These are phyloP conservation scores for Sebastes hubbsi DNA, from an alignment of 2,797 vertebrate species.

Conservation along the genomic window DNA sequence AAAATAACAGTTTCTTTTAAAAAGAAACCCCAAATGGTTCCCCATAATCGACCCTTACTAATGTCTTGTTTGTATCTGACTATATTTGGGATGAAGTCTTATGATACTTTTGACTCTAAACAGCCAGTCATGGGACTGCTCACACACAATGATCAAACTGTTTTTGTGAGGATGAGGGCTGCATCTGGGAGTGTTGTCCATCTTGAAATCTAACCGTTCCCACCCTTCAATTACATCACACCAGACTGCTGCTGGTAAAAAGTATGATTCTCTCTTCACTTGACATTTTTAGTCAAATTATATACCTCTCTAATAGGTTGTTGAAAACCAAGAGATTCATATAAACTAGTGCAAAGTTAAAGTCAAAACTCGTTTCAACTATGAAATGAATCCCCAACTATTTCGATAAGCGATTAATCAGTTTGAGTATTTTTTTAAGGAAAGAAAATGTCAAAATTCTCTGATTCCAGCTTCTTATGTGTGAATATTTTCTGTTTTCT, in stretches of 20 bases:
- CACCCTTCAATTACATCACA: neutral
- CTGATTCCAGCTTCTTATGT: no score
- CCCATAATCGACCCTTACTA: neutral
- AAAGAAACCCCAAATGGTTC: neutral
- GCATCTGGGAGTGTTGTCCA: neutral
- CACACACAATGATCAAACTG: conserved; percentile 35
- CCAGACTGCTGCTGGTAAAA: neutral
- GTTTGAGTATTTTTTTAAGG: no score
- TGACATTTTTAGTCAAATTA: neutral
- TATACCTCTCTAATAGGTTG: neutral
- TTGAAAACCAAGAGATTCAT: neutral
- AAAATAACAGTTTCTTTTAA: neutral
- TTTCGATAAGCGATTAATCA: neutral
- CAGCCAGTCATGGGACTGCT: conserved; percentile 28
- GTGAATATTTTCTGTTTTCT: no score
- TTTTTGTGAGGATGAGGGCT: neutral
- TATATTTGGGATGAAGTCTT: conserved; percentile 13
- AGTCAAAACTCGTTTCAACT: no score
- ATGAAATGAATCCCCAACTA: neutral
- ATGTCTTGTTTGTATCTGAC: neutral
- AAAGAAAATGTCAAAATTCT: no score
- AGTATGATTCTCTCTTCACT: neutral
- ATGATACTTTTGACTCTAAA: conserved; percentile 28
- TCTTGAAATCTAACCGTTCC: neutral
- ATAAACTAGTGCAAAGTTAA: neutral